Base-by-base conservation (phyloP, 2,888 invertebrate genomes). In the Scrobipalpa costella region DNA sequence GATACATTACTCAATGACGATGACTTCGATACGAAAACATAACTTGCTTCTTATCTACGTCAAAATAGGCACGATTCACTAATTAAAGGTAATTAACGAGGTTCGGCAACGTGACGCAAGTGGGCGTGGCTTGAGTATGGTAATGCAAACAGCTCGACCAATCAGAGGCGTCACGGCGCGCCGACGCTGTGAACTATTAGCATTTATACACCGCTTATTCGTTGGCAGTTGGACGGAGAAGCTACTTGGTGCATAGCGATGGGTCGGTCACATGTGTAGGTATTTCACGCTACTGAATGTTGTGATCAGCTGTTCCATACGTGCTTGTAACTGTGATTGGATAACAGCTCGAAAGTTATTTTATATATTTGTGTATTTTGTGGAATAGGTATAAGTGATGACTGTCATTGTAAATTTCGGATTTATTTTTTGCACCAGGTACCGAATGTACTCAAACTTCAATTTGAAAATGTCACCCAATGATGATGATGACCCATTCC, bases 171-270 rank as follows among this genome's bases (percentile, higher is more conserved):
- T 85, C 85, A 85, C 80, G 81, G 76, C 79, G 77, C 80, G 71
- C 88, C 85, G 87, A 34, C 85, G 85, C 82, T 77, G 90, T 90
- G 90, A 91, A 90, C 90, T 90, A 91, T 91, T 91, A 90, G 85
- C 88, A 89, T 90, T 90, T 86, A 86, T 88, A 90, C 84, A 90
- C 84, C 86, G 88, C 80, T 88, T 86, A 87, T 88, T 87, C 87
- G 86, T 84, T 83, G 77, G 67, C 69, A 69, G 72, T 75, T 76
- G 21, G 21, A 74, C 70, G 70, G 70, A 73, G 72, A 72, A 72
- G 70, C 79, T 76, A 72, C 76, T 74, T 73, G 63, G 58, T 66
- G 67, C 71, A 65, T 70, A 61, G n/a, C 55, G 67, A 80, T 84
- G 72, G 77, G 81, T 34, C 33, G 33, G 33, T 33, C 33, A 34